A percentile compares a stretch with the other conserved stretches of the same genome.
These are phyloP conservation scores for Cheilosia urbana DNA, from an alignment of 2,888 invertebrate genomes.

Conservation along the genomic window DNA sequence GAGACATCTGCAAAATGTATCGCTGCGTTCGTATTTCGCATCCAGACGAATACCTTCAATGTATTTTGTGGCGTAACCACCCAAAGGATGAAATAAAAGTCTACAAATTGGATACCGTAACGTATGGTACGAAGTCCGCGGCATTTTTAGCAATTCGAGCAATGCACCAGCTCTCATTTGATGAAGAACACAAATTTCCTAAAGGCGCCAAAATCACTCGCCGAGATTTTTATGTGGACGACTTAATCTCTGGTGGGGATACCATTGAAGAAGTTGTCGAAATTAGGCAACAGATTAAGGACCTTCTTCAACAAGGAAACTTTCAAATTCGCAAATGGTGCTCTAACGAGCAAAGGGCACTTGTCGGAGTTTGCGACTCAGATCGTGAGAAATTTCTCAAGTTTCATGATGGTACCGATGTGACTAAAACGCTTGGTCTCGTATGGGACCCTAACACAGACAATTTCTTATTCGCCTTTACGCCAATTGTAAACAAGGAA, in stretches of 20 bases:
- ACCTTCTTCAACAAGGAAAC: conserved; percentile 51
- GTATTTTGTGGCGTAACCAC: conserved; percentile 60
- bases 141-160: no score
- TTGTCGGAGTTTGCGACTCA: conserved; percentile 47
- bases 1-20: conserved; percentile 74
- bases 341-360: conserved; percentile 41
- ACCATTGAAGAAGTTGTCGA: conserved; percentile 48
- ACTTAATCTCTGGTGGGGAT: conserved; percentile 67
- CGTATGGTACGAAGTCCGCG: no score
- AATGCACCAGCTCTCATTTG: no score
- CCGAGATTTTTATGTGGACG: conserved; percentile 35
- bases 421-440: no score
- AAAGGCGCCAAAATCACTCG: no score
- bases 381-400: no score
- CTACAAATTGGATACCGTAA: no score
- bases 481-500: conserved; percentile 13
- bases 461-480: no score
- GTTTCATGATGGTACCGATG: no score
- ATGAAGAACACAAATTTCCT: no score
- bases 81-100: conserved; percentile 6
- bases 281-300: conserved; percentile 52
- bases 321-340: conserved; percentile 72
- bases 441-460: no score
- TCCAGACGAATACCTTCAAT: conserved; percentile 58
- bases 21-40: conserved; percentile 55